phyloP scores from a whole-genome alignment of 2,113 vertebrate genomes.

The Mormyrus lacerda region DNA sequence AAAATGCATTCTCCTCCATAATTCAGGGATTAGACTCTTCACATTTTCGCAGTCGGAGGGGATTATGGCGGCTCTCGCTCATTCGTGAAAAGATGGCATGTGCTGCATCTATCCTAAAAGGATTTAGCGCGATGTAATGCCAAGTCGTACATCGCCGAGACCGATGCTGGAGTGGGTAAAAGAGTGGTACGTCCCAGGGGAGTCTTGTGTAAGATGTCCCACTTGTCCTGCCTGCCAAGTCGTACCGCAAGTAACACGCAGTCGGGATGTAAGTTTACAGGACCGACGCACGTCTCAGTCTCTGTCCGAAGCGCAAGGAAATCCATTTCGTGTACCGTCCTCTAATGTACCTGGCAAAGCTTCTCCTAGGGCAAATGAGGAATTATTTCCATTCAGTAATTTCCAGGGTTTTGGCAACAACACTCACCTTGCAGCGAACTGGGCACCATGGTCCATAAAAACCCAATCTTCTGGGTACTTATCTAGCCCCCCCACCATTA shows the following conservation, averaged over 20 bases:
- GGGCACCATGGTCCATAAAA: neutral
- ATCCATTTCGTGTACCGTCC: slow-evolving; percentile 5
- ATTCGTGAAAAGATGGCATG: slow-evolving; percentile 26
- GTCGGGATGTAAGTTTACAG: neutral
- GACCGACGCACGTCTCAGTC: slow-evolving; percentile 6
- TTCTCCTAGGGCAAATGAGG: slow-evolving; percentile 22
- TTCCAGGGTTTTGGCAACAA: slow-evolving; percentile 28
- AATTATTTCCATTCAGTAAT: slow-evolving; percentile 38
- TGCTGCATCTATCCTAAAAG: slow-evolving; percentile 23
- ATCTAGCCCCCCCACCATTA: neutral
- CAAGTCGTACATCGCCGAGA: slow-evolving; percentile 19
- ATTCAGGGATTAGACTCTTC: slow-evolving; percentile 28
- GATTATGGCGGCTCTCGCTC: slow-evolving; percentile 22
- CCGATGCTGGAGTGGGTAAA: neutral
- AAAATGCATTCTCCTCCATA: slow-evolving; percentile 24
- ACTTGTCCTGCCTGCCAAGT: neutral
- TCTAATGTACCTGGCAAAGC: neutral
- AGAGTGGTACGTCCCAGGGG: neutral
- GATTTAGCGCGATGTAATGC: slow-evolving; percentile 22
- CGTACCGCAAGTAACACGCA: neutral
- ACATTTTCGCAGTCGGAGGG: slow-evolving; percentile 17
- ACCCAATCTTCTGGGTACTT: neutral
- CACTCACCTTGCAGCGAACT: neutral
- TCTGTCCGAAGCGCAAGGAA: neutral
- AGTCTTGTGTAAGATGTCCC: neutral